Conservation (phyloP, 2,797 vertebrate species). For the Sarcophilus harrisii region DNA sequence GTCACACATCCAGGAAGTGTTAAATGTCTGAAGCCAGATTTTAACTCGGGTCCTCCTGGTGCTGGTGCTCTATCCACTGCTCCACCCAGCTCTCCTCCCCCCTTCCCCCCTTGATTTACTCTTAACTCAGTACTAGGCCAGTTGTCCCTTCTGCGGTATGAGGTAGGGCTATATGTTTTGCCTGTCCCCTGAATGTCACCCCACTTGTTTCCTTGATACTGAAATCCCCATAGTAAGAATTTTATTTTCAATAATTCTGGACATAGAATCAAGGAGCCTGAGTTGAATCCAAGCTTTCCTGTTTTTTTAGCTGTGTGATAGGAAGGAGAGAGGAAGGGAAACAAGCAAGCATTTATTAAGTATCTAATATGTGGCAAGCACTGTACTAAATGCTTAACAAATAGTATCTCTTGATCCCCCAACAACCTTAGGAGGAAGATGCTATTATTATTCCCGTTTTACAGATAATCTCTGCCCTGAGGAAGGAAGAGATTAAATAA, state of each 20-base stretch:
- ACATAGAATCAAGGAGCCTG: not conserved
- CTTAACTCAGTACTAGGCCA: slow-evolving; percentile 39
- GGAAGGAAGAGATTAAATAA: not conserved
- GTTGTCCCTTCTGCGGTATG: not conserved
- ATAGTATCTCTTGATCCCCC: not conserved
- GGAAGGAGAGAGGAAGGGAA: not conserved
- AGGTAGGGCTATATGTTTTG: not conserved
- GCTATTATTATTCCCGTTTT: not conserved
- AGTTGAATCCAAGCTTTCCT: not conserved
- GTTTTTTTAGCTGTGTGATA: not conserved
- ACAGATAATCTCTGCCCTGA: not conserved
- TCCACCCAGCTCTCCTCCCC: too few species aligned
- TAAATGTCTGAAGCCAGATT: too few species aligned
- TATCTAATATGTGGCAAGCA: not conserved
- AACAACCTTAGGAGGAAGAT: not conserved
- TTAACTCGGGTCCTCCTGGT: too few species aligned
- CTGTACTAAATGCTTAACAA: not conserved
- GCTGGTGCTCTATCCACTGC: too few species aligned
- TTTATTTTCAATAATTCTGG: not conserved
- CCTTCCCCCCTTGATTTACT: slow-evolving; percentile 40
- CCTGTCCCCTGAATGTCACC: not conserved
- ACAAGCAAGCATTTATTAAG: not conserved
- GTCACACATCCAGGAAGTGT: too few species aligned
- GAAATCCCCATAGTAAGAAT: not conserved
- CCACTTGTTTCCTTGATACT: not conserved